Evolutionary conservation across 2,888 invertebrate species (phyloP).

Genomic region (Dynastes maya): DNA sequence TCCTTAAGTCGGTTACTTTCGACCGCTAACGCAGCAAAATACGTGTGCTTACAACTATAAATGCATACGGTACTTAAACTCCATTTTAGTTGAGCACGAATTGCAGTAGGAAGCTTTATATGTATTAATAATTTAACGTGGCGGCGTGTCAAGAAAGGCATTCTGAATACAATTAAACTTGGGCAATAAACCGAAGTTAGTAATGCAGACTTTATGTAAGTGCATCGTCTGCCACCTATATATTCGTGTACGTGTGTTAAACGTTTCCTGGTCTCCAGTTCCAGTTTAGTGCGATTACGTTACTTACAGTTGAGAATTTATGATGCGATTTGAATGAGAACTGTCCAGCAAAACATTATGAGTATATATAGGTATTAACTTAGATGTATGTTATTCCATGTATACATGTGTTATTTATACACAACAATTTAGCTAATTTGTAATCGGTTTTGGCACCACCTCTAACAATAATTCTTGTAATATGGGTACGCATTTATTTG

Average conservation of each 20-base stretch:
- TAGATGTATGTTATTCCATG: not conserved
- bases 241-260: constrained; percentile 7
- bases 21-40: too few species aligned
- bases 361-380: not conserved
- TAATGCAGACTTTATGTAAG: constrained; percentile 3
- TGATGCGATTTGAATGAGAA: constrained; percentile 1
- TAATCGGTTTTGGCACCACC: too few species aligned
- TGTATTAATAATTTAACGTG: constrained; percentile 19
- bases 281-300: constrained; percentile 12
- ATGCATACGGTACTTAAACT: not conserved
- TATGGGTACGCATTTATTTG: too few species aligned
- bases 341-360: not conserved
- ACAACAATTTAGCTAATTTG: too few species aligned
- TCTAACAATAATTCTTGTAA: too few species aligned
- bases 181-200: constrained; percentile 41
- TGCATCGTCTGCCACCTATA: not conserved
- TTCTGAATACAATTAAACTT: constrained; percentile 39
- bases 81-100: constrained; percentile 4
- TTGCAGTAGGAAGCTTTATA: not conserved
- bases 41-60: not conserved
- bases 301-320: constrained; percentile 7
- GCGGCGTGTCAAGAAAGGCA: constrained; percentile 12
- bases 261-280: constrained; percentile 3
- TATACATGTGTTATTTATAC: not conserved
- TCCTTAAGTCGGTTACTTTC: too few species aligned